These are phyloP conservation scores for Teleogryllus occipitalis DNA, from an alignment of 1,140 invertebrate genomes.

Conservation along the genomic window DNA sequence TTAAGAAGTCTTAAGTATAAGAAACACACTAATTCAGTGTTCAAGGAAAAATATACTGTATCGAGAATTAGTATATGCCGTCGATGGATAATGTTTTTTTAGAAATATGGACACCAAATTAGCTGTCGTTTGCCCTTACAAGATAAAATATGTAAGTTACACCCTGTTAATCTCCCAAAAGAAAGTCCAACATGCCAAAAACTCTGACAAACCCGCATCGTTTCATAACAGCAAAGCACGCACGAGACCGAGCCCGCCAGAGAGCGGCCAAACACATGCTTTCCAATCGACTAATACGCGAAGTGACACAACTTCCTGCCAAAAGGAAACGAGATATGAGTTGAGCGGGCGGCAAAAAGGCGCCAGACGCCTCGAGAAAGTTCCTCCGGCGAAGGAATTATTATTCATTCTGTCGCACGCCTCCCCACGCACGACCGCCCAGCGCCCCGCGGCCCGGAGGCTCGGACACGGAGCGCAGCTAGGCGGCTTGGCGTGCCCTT, in stretches of 20 bases:
- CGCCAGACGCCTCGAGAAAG: background rate
- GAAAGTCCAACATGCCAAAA: background rate
- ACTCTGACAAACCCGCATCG: background rate
- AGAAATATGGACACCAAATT: too few species aligned
- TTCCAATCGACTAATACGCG: background rate
- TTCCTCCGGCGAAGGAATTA: background rate
- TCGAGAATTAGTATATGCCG: too few species aligned
- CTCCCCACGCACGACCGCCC: background rate
- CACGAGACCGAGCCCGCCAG: too few species aligned
- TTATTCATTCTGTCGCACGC: background rate
- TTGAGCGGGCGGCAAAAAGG: background rate
- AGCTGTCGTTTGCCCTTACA: too few species aligned
- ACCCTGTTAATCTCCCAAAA: background rate
- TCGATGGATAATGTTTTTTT: too few species aligned
- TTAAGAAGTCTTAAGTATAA: too few species aligned
- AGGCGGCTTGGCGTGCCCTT: too few species aligned
- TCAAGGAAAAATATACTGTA: too few species aligned
- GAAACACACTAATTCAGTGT: too few species aligned
- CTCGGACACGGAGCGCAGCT: too few species aligned
- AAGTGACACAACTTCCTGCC: background rate
- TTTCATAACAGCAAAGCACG: background rate
- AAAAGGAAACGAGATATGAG: background rate
- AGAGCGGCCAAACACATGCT: background rate
- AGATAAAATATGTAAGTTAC: too few species aligned
- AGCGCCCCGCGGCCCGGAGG: too few species aligned